Evolutionary conservation across 2,888 invertebrate genomes (phyloP), one percentile per base, ranked within the genome.

Genomic region (Dendrolimus houi): DNA sequence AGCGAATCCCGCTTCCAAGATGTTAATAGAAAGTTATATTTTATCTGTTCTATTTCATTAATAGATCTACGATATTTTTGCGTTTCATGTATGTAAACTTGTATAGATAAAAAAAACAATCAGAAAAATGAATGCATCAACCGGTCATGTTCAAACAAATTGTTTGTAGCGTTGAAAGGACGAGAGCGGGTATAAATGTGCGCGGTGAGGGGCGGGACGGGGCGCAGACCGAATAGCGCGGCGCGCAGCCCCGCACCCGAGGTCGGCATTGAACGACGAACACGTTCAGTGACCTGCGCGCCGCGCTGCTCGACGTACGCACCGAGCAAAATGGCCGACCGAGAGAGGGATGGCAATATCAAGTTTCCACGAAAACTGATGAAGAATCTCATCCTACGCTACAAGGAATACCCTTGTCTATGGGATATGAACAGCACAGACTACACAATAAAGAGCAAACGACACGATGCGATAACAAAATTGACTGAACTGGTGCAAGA

Each of bases 321-420:
- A 53, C 29, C 40, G 17, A 54, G 54, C 63, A 66, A 68, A 55
- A 71, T 71, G 71, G 64, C 66, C 41, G 67, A 66, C 56, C 55
- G 47, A 8, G 47, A 47, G 47, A 47, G 47, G 12, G 47, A 61
- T 54, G 60, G 55, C n/a, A 65, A 64, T 57, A 60, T 72, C 1
- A 63, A 67, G 3, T 73, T 73, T 61, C 68, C 74, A 56, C 73
- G 72, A 58, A 68, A 68, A 64, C 54, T 74, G 52, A 56, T 72
- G 7, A 69, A 57, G 57, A 65, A 62, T 61, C 71, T 75, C 60
- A 67, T 75, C 47, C 12, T 52, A 13, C 53, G 72, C 56, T 74
- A 74, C 62, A 68, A 64, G 57, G 69, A 72, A 3, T 59, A 65
- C 1, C 62, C 68, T 9, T 74, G 74, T 58, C 59, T 74, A 52